Evolutionary conservation across 2,797 vertebrate genomes (phyloP), one percentile per base, ranked within the genome.

Genomic region (Danionella dracula): DNA sequence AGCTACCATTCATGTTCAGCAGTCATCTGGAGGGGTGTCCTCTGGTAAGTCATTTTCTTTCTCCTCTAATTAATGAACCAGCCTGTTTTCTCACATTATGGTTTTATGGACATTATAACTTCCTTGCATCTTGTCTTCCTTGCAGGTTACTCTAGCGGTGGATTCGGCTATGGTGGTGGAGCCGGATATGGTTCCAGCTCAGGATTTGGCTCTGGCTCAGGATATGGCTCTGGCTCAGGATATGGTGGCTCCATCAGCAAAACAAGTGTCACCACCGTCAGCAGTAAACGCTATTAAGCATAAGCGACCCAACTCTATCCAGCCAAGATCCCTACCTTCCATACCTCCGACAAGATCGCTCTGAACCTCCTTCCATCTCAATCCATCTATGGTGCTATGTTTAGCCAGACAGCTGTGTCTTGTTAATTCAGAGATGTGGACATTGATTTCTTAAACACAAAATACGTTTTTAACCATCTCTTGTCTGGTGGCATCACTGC

Each of bases 1-100:
- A 0, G 80, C 88, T 50, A 87, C 76, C 63, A 76, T 91, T 70
- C 87, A 88, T 1, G 71, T 91, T 58, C 89, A 90, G 80, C 85
- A 90, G 78, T 23, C 0, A 40, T 46, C 76, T 34, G 58, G 68
- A 19, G 66, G 81, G 34, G 73, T 12, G n/a, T 60, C 57, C 21
- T 60, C 57, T 16, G 61, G 79, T 84, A 74, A 79, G 78, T 42
- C 13, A 17, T 31, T 10, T 13, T 15, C 41, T 3, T 11, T 29
- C 23, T 45, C n/a, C 21, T 13, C 15, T n/a, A n/a, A 15, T 42
- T 1, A 5, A 13, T 17, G 6, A 20, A n/a, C 13, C 11, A 10
- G 15, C 5, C 16, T n/a, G 12, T 19, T 12, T 27, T 41, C 7
- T 16, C 20, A 19, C 20, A 6, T 48, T 4, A 17, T 48, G 19